Evolutionary conservation across 2,113 vertebrate genomes (phyloP), one percentile per base, ranked within the genome.

Genomic region (Vulpes lagopus): DNA sequence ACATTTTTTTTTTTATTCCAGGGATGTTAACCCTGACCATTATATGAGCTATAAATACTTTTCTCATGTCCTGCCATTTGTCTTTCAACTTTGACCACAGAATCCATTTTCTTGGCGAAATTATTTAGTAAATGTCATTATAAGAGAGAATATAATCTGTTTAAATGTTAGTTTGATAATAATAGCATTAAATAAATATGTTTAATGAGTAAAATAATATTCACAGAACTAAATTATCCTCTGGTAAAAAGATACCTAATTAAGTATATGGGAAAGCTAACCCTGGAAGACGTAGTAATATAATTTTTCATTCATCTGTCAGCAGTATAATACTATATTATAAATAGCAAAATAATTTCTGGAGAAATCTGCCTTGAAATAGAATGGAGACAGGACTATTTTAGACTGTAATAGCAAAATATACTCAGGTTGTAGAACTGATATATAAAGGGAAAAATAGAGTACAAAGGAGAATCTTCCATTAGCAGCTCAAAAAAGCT

Each of bases 231-330:
- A 84, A 96, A 89, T 83, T 91, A 38, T 90, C 51, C 73, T 60
- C 49, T 96, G 64, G 55, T 49, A 78, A 92, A 90, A 73, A 89
- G 27, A 57, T 14, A 95, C 14, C 4, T 57, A 80, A 81, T 96
- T 97, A 16, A 65, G 7, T 86, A 64, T 87, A 95, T 80, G 35
- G 49, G 64, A 74, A 55, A 22, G 3, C 16, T 88, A 79, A 89
- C 14, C 53, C 12, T 91, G 57, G n/a, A 97, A 92, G n/a, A 82
- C 4, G 22, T 17, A 76, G 38, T 43, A 85, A 79, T 79, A 57
- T 78, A 76, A 88, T 87, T 94, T 95, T 97, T 94, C n/a, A 82
- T 97, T 94, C n/a, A 82, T 94, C 89, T 55, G n/a, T 30, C 82
- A 91, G 69, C 81, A 67, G 1, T 62, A 67, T 60, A 87, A 57